Evolutionary conservation across 2,113 vertebrate species (phyloP).

Genomic region (Hassar affinis): DNA sequence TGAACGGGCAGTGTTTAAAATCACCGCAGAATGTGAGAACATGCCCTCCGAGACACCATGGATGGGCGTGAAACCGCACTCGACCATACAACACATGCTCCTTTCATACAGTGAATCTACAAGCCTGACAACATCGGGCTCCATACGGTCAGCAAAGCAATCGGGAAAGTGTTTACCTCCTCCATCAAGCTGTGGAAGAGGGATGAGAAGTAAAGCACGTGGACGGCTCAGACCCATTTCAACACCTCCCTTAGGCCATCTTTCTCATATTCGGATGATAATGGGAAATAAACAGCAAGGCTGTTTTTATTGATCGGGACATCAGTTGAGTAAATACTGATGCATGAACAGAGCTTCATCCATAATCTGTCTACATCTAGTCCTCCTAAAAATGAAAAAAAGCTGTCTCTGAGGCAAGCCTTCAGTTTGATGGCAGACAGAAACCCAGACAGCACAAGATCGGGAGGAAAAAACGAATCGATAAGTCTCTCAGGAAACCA

Average conservation of each 20-base stretch:
- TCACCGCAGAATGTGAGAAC: constrained; percentile 27
- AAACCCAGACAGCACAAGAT: background rate
- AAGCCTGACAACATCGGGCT: background rate
- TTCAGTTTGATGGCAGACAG: background rate
- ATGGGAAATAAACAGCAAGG: constrained; percentile 12
- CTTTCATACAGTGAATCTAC: background rate
- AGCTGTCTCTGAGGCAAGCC: background rate
- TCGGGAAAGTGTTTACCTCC: background rate
- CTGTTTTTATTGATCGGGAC: background rate
- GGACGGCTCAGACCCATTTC: background rate
- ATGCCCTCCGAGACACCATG: constrained; percentile 25
- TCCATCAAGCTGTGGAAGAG: background rate
- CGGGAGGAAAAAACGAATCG: background rate
- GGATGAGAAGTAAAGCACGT: background rate
- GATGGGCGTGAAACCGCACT: constrained; percentile 22
- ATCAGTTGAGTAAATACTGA: background rate
- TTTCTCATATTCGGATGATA: background rate
- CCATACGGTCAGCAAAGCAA: background rate
- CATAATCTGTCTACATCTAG: background rate
- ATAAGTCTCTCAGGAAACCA: background rate
- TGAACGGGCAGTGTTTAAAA: constrained; percentile 28
- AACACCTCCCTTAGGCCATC: background rate
- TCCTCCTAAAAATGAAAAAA: background rate
- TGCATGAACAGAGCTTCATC: background rate
- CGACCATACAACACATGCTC: constrained; percentile 11